phyloP scores from a whole-genome alignment of 2,888 invertebrate genomes.

The Plemyria rubiginata region DNA sequence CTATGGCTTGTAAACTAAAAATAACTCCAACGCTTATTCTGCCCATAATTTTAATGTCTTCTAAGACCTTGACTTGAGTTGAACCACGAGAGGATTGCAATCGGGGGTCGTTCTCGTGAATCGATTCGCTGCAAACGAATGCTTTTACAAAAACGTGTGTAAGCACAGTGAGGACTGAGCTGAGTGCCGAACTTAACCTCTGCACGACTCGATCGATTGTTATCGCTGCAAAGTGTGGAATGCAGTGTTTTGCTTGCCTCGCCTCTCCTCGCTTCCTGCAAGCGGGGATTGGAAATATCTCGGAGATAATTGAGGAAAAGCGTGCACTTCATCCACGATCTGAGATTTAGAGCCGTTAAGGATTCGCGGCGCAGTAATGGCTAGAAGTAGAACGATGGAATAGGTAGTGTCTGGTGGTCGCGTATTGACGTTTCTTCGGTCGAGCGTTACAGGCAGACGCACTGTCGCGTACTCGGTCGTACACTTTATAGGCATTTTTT shows the following conservation, averaged over 20 bases:
- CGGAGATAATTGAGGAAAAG: slow-evolving; percentile 29
- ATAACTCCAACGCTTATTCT: slow-evolving; percentile 21
- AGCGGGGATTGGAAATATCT: slow-evolving; percentile 25
- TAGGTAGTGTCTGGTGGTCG: slow-evolving; percentile 51
- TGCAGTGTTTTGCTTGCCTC: slow-evolving; percentile 41
- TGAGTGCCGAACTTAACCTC: slow-evolving; percentile 39
- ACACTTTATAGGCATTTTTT: slow-evolving; percentile 66
- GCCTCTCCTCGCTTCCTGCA: slow-evolving; percentile 25
- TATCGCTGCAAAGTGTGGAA: slow-evolving; percentile 41
- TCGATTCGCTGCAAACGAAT: slow-evolving; percentile 36
- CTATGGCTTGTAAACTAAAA: slow-evolving; percentile 26
- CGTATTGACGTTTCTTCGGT: slow-evolving; percentile 70
- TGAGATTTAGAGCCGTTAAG: slow-evolving; percentile 10
- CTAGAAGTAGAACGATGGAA: slow-evolving; percentile 42
- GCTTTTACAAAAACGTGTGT: slow-evolving; percentile 31
- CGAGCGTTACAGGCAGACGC: slow-evolving; percentile 62
- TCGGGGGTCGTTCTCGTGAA: slow-evolving; percentile 27
- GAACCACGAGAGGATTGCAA: slow-evolving; percentile 17
- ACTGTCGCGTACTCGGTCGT: slow-evolving; percentile 61
- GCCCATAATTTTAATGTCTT: slow-evolving; percentile 15
- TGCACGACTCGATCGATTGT: slow-evolving; percentile 41
- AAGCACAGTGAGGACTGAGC: slow-evolving; percentile 8
- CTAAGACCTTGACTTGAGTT: slow-evolving; percentile 22
- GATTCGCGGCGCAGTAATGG: slow-evolving; percentile 41
- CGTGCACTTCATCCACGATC: slow-evolving; percentile 34